Base-by-base conservation (phyloP, 2,113 vertebrate genomes). In the Emberiza fucata region DNA sequence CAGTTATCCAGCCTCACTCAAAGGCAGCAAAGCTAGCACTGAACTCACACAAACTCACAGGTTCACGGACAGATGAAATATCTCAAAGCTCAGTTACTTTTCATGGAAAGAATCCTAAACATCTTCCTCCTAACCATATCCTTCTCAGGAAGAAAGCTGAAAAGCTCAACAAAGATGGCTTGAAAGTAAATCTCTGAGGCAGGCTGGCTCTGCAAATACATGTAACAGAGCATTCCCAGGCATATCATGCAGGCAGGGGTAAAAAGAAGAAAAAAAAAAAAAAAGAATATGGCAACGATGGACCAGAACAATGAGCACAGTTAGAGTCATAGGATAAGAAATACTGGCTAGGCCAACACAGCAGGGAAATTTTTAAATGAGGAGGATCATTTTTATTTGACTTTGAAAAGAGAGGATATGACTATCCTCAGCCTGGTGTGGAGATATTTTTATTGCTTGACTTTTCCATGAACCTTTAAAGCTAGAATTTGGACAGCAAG, bases 361-460 rank as follows among this genome's bases (percentile, higher is more conserved):
- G 80, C 59, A 88, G 83, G 86, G 40, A 84, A 65, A 75, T 95
- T 86, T 94, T 97, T 94, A 96, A 97, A 95, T 91, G 92, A 94
- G 93, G 56, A 91, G 91, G 61, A 95, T 96, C 94, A 91, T 96
- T 97, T 95, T 23, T 94, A 96, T 95, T 96, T 96, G 88, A 95
- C 97, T 94, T 75, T 0, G 4, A 60, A 97, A 79, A 91, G 75
- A 93, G 87, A 91, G 85, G 87, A 48, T 96, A 75, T 89, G 65
- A 91, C 88, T 91, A 40, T 63, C 71, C 93, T 94, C 92, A 95
- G 72, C 84, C 93, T 81, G 71, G 96, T 64, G 84, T 82, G 71
- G 68, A 63, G 91, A 71, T 78, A 90, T 94, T 97, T 94, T 88
- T 91, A 95, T 95, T 90, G 86, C 65, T 86, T 94, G 96, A 97